These are phyloP conservation scores for Achroia grisella DNA, from an alignment of 1,140 invertebrate genomes.

Conservation along the genomic window DNA sequence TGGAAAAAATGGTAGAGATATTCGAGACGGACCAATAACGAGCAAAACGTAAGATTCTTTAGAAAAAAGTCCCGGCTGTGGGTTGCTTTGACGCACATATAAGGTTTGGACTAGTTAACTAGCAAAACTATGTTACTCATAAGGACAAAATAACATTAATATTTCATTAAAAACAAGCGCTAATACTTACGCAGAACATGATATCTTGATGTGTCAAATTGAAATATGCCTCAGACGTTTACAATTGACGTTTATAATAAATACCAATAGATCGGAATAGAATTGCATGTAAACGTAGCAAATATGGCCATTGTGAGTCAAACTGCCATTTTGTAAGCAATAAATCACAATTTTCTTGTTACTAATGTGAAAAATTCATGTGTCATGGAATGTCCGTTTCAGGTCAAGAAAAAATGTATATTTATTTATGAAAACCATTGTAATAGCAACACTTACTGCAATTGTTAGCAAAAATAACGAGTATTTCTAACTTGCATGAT, in stretches of 20 bases:
- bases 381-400: no score
- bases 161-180: conserved; percentile 30
- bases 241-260: conserved; percentile 38
- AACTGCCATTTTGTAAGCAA: no score
- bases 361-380: no score
- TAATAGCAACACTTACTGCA: no score
- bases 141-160: conserved; percentile 28
- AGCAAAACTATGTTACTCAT: conserved; percentile 19
- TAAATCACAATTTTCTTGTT: no score
- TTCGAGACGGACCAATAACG: no score
- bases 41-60: no score
- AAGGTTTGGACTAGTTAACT: conserved; percentile 16
- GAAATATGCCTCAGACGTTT: conserved; percentile 33
- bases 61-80: conserved; percentile 9
- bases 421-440: no score
- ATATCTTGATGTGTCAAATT: conserved; percentile 50
- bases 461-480: no score
- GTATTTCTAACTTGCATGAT: no score
- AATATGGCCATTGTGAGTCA: background rate
- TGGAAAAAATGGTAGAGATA: no score
- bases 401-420: no score
- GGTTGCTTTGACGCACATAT: conserved; percentile 11
- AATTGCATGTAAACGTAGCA: conserved; percentile 16
- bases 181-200: conserved; percentile 16
- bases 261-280: conserved; percentile 6